These are phyloP conservation scores for Gobius niger DNA, from an alignment of 2,113 vertebrate species.

Conservation along the genomic window DNA sequence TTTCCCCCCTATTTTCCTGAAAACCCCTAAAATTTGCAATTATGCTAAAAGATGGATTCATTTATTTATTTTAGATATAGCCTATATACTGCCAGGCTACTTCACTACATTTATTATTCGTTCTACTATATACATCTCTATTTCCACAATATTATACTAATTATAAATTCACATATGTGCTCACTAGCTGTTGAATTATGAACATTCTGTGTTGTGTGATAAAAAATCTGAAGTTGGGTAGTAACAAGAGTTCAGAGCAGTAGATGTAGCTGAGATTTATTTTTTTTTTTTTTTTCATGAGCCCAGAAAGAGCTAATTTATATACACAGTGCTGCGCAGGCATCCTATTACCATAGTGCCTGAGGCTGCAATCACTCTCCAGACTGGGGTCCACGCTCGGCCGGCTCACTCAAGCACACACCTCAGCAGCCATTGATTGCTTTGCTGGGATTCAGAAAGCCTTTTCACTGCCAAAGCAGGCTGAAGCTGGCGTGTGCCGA, in stretches of 20 bases:
- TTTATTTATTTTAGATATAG: too few species aligned
- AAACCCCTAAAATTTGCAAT: too few species aligned
- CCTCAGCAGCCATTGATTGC: slow-evolving; percentile 78
- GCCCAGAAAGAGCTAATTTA: slow-evolving; percentile 76
- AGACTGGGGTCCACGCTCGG: slow-evolving; percentile 43
- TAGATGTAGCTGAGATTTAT: slow-evolving; percentile 42
- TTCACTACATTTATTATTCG: too few species aligned
- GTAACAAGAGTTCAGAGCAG: slow-evolving; percentile 12
- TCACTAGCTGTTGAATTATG: background rate
- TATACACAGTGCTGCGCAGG: slow-evolving; percentile 72
- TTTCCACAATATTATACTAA: background rate
- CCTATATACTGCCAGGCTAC: too few species aligned
- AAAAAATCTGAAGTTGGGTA: background rate
- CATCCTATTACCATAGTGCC: slow-evolving; percentile 75
- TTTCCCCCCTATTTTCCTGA: too few species aligned
- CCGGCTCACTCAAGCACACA: slow-evolving; percentile 73
- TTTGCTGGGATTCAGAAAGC: slow-evolving; percentile 73
- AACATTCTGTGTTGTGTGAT: slow-evolving; percentile 2
- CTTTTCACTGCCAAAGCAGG: slow-evolving; percentile 73
- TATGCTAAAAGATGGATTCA: too few species aligned
- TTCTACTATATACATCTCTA: too few species aligned
- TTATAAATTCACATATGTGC: background rate
- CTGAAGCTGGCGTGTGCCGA: slow-evolving; percentile 74
- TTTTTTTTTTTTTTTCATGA: slow-evolving; percentile 55
- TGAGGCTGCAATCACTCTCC: slow-evolving; percentile 74